Percentiles rank a stretch among this genome's conserved stretches.
phyloP scores from a whole-genome alignment of 2,888 invertebrate genomes.

The Ormia ochracea region DNA sequence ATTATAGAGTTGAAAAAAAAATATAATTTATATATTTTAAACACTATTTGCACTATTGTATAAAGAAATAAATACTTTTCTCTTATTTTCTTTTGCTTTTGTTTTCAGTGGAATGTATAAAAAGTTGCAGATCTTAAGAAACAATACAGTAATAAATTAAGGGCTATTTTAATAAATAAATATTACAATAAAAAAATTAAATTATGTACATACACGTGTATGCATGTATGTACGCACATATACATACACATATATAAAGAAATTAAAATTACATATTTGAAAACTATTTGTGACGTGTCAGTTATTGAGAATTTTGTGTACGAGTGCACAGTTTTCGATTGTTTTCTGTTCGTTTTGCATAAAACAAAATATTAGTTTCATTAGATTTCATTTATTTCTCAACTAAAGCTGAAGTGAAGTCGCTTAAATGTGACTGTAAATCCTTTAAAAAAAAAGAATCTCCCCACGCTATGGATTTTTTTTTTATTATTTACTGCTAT shows the following conservation, averaged over 20 bases:
- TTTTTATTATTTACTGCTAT: too few species aligned
- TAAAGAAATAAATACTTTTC: slow-evolving; percentile 48
- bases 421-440: too few species aligned
- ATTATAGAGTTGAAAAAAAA: slow-evolving; percentile 45
- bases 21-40: slow-evolving; percentile 37
- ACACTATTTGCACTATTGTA: slow-evolving; percentile 61
- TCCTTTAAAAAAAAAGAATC: too few species aligned
- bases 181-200: slow-evolving; percentile 44
- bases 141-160: slow-evolving; percentile 54
- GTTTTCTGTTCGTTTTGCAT: too few species aligned
- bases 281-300: slow-evolving; percentile 52
- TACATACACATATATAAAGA: slow-evolving; percentile 13
- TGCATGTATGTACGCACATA: background rate
- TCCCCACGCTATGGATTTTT: too few species aligned
- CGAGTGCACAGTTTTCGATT: background rate
- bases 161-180: slow-evolving; percentile 59
- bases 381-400: too few species aligned
- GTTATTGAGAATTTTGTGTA: background rate
- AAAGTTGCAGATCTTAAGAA: slow-evolving; percentile 68
- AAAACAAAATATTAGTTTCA: too few species aligned
- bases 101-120: slow-evolving; percentile 54
- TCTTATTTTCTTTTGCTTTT: slow-evolving; percentile 22
- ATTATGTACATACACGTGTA: slow-evolving; percentile 23
- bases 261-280: slow-evolving; percentile 34
- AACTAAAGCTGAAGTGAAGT: too few species aligned